Evolutionary conservation across 2,797 vertebrate species (phyloP).

Genomic region (Lagodon rhomboides): DNA sequence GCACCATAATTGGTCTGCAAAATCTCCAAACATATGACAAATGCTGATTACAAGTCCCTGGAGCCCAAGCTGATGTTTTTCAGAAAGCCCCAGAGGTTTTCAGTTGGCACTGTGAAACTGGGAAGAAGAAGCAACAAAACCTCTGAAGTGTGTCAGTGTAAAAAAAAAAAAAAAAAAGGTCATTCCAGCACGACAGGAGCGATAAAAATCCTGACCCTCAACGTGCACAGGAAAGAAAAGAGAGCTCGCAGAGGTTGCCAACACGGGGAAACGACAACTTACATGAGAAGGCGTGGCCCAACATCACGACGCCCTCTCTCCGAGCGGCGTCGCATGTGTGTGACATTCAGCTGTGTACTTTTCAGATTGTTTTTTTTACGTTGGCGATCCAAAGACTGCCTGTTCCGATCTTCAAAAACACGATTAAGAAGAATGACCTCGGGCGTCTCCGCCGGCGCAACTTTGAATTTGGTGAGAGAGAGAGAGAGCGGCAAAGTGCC

Average conservation of each 20-base stretch:
- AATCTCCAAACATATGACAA: neutral
- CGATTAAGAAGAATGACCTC: constrained; percentile 7
- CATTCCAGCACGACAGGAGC: neutral
- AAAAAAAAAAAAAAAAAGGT: neutral
- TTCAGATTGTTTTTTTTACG: neutral
- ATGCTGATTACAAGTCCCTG: neutral
- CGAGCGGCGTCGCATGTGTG: neutral
- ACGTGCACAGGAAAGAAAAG: neutral
- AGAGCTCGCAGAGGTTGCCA: neutral
- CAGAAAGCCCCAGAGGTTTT: neutral
- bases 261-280: neutral
- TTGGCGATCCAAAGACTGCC: neutral
- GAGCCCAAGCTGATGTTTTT: neutral
- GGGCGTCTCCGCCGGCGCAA: neutral
- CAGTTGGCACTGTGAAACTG: neutral
- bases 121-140: neutral
- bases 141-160: neutral
- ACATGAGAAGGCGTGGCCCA: neutral
- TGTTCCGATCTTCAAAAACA: too few species aligned
- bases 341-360: neutral
- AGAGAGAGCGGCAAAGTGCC: constrained; percentile 27
- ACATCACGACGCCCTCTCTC: neutral
- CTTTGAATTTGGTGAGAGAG: constrained; percentile 28
- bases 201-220: constrained; percentile 14
- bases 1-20: neutral